Percentiles rank a stretch among this genome's conserved stretches.
Conservation (phyloP, 2,113 vertebrate species). For the Hippocampus abdominalis region DNA sequence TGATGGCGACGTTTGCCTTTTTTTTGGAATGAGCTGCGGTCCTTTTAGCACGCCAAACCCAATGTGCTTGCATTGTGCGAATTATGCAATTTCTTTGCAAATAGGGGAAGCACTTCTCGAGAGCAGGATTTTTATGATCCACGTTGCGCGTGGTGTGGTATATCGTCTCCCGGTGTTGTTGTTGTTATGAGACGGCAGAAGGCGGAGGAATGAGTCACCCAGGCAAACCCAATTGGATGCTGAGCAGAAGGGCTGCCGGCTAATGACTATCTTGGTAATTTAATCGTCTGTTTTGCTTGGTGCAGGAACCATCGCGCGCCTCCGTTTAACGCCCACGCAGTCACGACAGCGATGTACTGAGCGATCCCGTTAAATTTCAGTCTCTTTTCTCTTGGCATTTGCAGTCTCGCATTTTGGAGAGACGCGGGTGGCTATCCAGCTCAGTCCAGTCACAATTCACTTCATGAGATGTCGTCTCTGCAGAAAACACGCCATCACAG, state of each 20-base stretch:
- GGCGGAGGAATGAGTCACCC: conserved; percentile 38
- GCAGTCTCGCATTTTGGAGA: conserved; percentile 1
- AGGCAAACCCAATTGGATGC: conserved; percentile 18
- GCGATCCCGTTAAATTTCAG: background rate
- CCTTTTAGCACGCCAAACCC: background rate
- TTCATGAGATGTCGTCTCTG: background rate
- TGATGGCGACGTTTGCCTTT: background rate
- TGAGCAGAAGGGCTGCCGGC: conserved; percentile 22
- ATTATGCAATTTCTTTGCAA: background rate
- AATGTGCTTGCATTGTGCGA: background rate
- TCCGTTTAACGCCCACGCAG: conserved; percentile 37
- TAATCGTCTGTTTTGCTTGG: conserved; percentile 22
- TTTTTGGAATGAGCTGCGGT: background rate
- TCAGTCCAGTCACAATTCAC: conserved; percentile 20
- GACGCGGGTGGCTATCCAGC: conserved; percentile 9
- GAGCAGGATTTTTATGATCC: background rate
- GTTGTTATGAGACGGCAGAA: conserved; percentile 27
- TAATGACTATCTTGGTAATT: conserved; percentile 24
- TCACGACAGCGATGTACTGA: conserved; percentile 13
- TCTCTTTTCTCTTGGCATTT: conserved; percentile 3
- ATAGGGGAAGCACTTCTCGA: background rate
- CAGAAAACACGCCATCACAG: too few relatives aligned
- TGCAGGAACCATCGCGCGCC: conserved; percentile 6
- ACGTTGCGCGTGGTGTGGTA: conserved; percentile 4
- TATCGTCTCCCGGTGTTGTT: background rate